phyloP scores from a whole-genome alignment of 2,888 invertebrate species.

The Drosophila mulleri region DNA sequence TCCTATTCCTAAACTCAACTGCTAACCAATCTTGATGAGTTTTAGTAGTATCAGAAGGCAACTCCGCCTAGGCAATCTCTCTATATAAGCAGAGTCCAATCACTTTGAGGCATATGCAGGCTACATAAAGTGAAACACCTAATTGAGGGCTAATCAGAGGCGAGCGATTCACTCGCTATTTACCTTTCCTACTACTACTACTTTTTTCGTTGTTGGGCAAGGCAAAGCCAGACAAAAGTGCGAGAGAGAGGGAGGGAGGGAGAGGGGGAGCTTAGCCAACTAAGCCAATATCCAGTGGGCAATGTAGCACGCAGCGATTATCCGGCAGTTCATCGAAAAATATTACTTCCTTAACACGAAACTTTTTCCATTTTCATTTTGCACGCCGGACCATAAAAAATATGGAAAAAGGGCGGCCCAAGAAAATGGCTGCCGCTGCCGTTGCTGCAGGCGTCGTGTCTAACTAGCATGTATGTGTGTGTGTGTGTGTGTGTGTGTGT shows the following conservation, averaged over 20 bases:
- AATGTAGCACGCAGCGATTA: conserved; percentile 57
- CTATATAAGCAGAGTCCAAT: background rate
- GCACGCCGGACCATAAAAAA: conserved; percentile 64
- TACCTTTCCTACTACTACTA: background rate
- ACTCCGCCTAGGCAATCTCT: background rate
- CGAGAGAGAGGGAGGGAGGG: background rate
- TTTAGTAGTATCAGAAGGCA: background rate
- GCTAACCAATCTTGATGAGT: background rate
- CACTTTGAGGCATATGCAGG: background rate
- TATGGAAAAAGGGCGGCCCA: conserved; percentile 49
- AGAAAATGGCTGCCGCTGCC: conserved; percentile 25
- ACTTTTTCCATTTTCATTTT: conserved; percentile 68
- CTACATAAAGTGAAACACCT: conserved; percentile 36
- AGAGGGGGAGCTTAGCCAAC: conserved; percentile 24
- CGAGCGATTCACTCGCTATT: conserved; percentile 28
- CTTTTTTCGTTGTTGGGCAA: conserved; percentile 7
- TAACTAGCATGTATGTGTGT: conserved; percentile 1
- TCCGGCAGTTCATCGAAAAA: conserved; percentile 66
- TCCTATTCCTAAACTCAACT: background rate
- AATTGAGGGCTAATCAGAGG: conserved; percentile 50
- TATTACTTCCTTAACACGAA: conserved; percentile 64
- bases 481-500: background rate
- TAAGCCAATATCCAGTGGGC: conserved; percentile 60
- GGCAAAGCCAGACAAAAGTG: background rate
- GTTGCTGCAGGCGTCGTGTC: conserved; percentile 2